Percentiles rank a stretch among this genome's conserved stretches.
Evolutionary conservation across 2,797 vertebrate species (phyloP).

Genomic region (Sylvilagus floridanus): DNA sequence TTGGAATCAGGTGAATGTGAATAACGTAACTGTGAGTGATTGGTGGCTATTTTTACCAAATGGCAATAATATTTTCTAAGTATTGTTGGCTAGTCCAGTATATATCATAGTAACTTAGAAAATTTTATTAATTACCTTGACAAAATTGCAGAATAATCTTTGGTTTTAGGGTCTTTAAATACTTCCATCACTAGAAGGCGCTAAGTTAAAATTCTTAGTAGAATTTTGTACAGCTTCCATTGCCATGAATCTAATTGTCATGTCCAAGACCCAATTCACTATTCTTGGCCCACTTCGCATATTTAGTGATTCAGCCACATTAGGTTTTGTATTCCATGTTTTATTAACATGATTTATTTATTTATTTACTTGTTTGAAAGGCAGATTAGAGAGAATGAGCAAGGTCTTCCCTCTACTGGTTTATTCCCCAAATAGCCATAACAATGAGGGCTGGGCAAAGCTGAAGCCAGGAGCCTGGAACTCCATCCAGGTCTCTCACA

Average conservation of each 20-base stretch:
- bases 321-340: neutral
- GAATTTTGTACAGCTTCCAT: neutral
- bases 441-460: too few species aligned
- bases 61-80: neutral
- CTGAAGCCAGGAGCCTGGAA: too few species aligned
- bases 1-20: neutral
- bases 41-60: neutral
- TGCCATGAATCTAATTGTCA: neutral
- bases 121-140: neutral
- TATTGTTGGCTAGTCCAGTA: neutral
- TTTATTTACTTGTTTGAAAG: too few species aligned
- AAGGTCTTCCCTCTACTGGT: too few species aligned
- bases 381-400: too few species aligned
- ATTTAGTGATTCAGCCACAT: accelerated
- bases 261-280: neutral
- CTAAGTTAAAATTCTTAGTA: neutral
- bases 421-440: too few species aligned
- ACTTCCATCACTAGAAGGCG: neutral
- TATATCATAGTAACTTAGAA: neutral
- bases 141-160: neutral
- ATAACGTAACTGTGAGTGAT: neutral
- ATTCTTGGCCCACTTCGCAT: neutral
- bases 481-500: too few species aligned
- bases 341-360: too few species aligned
- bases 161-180: neutral